Conservation (phyloP, 1,140 invertebrate genomes). For the Drosophila kurseongensis region DNA sequence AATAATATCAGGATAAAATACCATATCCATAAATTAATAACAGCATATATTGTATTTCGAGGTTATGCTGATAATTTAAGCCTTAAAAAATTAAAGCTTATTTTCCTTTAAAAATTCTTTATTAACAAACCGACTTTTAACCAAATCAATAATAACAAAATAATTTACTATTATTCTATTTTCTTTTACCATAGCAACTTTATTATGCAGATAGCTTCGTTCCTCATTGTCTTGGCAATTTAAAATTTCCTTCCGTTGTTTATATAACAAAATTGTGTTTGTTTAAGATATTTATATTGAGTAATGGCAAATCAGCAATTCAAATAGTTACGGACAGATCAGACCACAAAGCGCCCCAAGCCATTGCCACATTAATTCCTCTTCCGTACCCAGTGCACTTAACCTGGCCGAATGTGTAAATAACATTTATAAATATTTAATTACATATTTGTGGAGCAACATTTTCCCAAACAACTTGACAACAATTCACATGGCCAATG, state of each 20-base stretch:
- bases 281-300: conserved; percentile 23
- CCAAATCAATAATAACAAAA: conserved; percentile 13
- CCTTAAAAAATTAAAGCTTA: no score
- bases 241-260: conserved; percentile 4
- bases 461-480: conserved; percentile 37
- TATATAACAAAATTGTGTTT: conserved; percentile 28
- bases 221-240: conserved; percentile 5
- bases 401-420: conserved; percentile 48
- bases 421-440: conserved; percentile 67
- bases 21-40: no score
- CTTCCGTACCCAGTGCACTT: conserved; percentile 30
- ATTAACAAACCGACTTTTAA: neutral
- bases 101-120: no score
- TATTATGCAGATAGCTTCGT: conserved; percentile 29
- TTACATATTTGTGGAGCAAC: conserved; percentile 50
- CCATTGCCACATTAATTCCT: conserved; percentile 7
- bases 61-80: no score
- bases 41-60: no score
- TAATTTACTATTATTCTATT: neutral
- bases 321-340: conserved; percentile 44
- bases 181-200: conserved; percentile 19
- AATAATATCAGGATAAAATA: no score
- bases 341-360: conserved; percentile 15
- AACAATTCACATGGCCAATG: conserved; percentile 46
- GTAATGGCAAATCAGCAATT: conserved; percentile 40